These are phyloP conservation scores for Steromphala cineraria DNA, from an alignment of 2,888 invertebrate genomes.

Conservation along the genomic window DNA sequence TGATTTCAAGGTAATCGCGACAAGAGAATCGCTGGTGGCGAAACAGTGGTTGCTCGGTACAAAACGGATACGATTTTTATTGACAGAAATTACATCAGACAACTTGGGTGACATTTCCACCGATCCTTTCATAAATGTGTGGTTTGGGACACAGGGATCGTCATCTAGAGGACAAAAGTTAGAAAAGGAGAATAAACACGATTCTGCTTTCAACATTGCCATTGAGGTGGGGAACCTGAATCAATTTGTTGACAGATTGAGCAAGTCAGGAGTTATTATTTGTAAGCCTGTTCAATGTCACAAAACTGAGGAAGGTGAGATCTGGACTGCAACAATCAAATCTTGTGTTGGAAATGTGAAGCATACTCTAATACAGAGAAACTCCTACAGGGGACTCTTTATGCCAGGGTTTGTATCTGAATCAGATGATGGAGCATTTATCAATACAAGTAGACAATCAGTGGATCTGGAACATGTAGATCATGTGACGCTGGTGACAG, in stretches of 20 bases:
- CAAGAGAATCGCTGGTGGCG: slow-evolving; percentile 34
- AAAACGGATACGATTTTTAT: slow-evolving; percentile 62
- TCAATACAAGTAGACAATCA: background rate
- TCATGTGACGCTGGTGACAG: slow-evolving; percentile 75
- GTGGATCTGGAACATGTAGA: slow-evolving; percentile 71
- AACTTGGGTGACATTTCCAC: slow-evolving; percentile 27
- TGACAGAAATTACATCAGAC: slow-evolving; percentile 56
- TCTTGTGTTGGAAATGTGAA: slow-evolving; percentile 76
- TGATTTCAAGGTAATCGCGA: slow-evolving; percentile 58
- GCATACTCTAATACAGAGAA: slow-evolving; percentile 76
- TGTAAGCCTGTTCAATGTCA: slow-evolving; percentile 60
- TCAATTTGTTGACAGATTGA: slow-evolving; percentile 49
- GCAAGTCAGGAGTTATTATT: slow-evolving; percentile 60
- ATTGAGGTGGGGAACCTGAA: slow-evolving; percentile 72
- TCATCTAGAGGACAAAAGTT: background rate
- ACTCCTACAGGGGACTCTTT: slow-evolving; percentile 73
- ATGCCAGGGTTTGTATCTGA: slow-evolving; percentile 72
- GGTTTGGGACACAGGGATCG: background rate
- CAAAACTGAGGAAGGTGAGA: slow-evolving; percentile 64
- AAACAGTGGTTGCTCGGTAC: slow-evolving; percentile 66
- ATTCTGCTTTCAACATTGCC: slow-evolving; percentile 76
- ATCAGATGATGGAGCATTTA: background rate
- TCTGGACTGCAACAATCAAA: slow-evolving; percentile 72
- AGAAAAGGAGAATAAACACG: slow-evolving; percentile 31
- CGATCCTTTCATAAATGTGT: slow-evolving; percentile 23